phyloP scores from a whole-genome alignment of 2,888 invertebrate species.

The Prosopocoilus inquinatus region DNA sequence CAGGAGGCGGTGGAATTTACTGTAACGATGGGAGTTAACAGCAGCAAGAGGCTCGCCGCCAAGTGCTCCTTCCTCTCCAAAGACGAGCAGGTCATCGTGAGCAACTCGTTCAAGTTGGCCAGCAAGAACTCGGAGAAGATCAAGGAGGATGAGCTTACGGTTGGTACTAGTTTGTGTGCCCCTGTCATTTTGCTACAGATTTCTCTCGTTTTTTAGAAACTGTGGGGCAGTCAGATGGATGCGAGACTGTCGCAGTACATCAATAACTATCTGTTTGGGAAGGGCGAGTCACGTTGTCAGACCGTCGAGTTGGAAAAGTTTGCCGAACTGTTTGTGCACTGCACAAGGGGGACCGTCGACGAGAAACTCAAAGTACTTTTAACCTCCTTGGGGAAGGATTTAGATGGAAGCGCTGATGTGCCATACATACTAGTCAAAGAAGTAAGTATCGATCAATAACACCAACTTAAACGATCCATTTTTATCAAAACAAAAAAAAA shows the following conservation, averaged over 20 bases:
- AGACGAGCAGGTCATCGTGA: constrained; percentile 64
- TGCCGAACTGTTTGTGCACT: constrained; percentile 67
- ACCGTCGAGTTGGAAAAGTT: constrained; percentile 63
- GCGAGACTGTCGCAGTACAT: constrained; percentile 65
- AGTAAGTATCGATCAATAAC: constrained; percentile 44
- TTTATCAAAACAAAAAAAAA: too few relatives aligned
- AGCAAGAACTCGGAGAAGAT: constrained; percentile 65
- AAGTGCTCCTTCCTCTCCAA: constrained; percentile 63
- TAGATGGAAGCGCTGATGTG: constrained; percentile 55
- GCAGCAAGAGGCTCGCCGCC: constrained; percentile 64
- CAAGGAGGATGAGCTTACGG: constrained; percentile 66
- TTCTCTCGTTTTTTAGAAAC: constrained; percentile 53
- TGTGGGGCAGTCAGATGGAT: constrained; percentile 70
- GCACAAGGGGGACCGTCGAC: constrained; percentile 66
- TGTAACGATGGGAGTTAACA: constrained; percentile 52
- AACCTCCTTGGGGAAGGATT: constrained; percentile 58
- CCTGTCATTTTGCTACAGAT: constrained; percentile 6
- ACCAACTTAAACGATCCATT: neutral
- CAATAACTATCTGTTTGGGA: constrained; percentile 66
- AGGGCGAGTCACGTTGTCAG: constrained; percentile 52
- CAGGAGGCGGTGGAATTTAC: neutral
- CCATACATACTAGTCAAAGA: constrained; percentile 64
- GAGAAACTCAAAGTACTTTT: constrained; percentile 60
- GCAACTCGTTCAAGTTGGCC: constrained; percentile 60
- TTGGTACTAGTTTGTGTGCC: constrained; percentile 47